Evolutionary conservation across 2,888 invertebrate species (phyloP).

Genomic region (Maniola hyperantus): DNA sequence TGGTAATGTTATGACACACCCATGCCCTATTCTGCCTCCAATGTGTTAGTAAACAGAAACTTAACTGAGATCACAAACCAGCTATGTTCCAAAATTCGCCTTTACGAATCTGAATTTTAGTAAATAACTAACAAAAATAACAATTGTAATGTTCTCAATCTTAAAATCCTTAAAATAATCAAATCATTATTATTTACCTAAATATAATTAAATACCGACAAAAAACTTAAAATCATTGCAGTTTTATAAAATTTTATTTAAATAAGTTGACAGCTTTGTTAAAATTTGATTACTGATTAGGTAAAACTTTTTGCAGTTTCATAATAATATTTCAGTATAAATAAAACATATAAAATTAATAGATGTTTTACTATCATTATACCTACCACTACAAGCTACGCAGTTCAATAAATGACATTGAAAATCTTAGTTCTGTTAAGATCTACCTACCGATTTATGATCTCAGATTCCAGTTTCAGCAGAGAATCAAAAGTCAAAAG

Average conservation of each 20-base stretch:
- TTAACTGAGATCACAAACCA: constrained; percentile 16
- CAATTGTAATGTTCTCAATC: too few species aligned
- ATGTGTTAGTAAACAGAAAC: not conserved
- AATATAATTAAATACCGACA: not conserved
- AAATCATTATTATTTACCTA: not conserved
- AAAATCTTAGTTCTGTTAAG: not conserved
- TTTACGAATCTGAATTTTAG: not conserved
- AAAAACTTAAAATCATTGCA: not conserved
- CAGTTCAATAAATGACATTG: not conserved
- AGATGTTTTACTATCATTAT: too few species aligned
- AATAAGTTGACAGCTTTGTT: not conserved
- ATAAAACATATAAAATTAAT: too few species aligned
- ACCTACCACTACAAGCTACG: too few species aligned
- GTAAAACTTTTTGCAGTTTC: too few species aligned
- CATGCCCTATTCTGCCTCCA: constrained; percentile 8
- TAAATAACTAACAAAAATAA: not conserved
- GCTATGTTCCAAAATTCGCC: not conserved
- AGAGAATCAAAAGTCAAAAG: too few species aligned
- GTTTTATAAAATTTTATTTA: not conserved
- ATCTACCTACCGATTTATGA: constrained; percentile 9
- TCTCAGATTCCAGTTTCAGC: not conserved
- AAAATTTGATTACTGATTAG: too few species aligned
- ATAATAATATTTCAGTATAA: too few species aligned
- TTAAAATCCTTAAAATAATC: not conserved
- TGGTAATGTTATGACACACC: constrained; percentile 5